Percentiles rank a stretch among this genome's conserved stretches.
Evolutionary conservation across 2,797 vertebrate species (phyloP).

Genomic region (Mustela erminea): DNA sequence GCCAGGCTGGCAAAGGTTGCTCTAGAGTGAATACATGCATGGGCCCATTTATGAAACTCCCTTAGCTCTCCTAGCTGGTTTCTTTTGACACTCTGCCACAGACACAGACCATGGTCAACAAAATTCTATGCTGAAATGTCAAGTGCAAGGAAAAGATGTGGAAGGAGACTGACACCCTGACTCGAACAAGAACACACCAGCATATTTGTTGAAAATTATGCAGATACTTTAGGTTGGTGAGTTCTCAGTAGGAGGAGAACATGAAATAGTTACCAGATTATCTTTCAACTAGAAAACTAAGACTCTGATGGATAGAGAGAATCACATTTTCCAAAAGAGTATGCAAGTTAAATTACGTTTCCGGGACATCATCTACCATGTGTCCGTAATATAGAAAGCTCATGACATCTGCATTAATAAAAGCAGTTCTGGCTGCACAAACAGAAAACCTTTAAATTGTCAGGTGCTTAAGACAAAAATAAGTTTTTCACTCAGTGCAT

Average conservation of each 20-base stretch:
- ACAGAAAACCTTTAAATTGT: neutral
- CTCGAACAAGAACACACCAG: neutral
- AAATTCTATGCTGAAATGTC: neutral
- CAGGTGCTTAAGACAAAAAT: neutral
- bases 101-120: neutral
- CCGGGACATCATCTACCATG: too few relatives aligned
- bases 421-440: neutral
- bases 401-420: neutral
- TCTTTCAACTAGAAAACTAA: neutral
- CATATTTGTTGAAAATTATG: neutral
- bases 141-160: neutral
- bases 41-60: neutral
- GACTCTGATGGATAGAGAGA: neutral
- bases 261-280: neutral
- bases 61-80: neutral
- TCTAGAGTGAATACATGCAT: rapidly evolving
- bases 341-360: neutral
- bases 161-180: neutral
- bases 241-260: neutral
- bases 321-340: neutral
- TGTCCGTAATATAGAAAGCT: neutral
- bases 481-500: neutral
- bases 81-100: neutral
- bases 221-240: neutral
- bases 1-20: rapidly evolving